Conservation (phyloP, 53 echinoderm and acorn worm species). For the Arbacia lixula region DNA sequence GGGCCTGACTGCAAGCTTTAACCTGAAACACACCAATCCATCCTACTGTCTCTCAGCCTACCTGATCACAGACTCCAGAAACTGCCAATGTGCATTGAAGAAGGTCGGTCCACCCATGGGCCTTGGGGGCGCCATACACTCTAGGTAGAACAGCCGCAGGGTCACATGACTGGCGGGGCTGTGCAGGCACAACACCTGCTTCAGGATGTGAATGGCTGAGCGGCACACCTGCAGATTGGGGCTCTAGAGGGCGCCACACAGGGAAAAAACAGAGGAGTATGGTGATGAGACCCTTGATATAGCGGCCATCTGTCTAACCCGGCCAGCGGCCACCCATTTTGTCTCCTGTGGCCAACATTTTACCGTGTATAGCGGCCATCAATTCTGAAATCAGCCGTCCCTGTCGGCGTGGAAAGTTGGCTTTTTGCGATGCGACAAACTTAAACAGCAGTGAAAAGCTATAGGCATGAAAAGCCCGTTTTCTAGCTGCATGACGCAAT, state of each 20-base stretch:
- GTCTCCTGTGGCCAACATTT: too few relatives aligned
- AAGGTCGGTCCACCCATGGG: constrained; percentile 9
- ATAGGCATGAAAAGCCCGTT: too few relatives aligned
- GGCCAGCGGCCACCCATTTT: too few relatives aligned
- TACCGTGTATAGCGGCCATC: too few relatives aligned
- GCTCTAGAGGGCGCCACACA: constrained; percentile 9
- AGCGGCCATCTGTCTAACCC: neutral
- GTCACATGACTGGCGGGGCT: constrained; percentile 60
- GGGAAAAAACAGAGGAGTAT: neutral
- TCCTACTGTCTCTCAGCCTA: constrained; percentile 58
- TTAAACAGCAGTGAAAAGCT: too few relatives aligned
- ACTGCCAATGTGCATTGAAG: constrained; percentile 73
- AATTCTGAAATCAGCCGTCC: too few relatives aligned
- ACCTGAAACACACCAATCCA: too few relatives aligned
- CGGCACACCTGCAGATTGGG: neutral
- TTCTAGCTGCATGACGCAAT: too few relatives aligned
- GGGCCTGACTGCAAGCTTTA: too few relatives aligned
- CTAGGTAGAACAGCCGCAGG: constrained; percentile 68
- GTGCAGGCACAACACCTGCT: constrained; percentile 81
- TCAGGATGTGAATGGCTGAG: constrained; percentile 58
- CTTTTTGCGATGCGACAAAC: too few relatives aligned
- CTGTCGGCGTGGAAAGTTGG: too few relatives aligned
- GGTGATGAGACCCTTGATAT: too few relatives aligned
- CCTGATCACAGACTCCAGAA: constrained; percentile 77
- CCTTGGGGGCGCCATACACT: constrained; percentile 63